phyloP scores from a whole-genome alignment of 1,140 invertebrate genomes.

The Teleogryllus occipitalis region DNA sequence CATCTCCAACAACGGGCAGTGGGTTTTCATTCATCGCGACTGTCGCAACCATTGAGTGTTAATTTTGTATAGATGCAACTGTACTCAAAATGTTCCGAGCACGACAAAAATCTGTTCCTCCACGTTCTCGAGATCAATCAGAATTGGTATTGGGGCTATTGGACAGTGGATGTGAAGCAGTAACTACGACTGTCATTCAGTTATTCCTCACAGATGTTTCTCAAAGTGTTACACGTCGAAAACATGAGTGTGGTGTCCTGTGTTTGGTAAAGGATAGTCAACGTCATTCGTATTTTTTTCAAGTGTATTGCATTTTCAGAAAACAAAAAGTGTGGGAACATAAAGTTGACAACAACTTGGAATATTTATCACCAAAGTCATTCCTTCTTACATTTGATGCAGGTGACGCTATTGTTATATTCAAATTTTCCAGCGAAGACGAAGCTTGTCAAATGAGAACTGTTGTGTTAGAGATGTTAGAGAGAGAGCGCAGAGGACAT shows the following conservation, averaged over 20 bases:
- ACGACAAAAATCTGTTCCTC: not conserved
- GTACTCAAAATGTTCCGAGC: not conserved
- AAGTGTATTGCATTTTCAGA: slow-evolving; percentile 74
- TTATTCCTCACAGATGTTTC: slow-evolving; percentile 76
- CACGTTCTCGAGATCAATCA: slow-evolving; percentile 77
- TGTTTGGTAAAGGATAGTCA: slow-evolving; percentile 87
- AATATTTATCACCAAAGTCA: slow-evolving; percentile 67
- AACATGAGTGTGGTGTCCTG: slow-evolving; percentile 77
- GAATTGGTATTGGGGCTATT: slow-evolving; percentile 70
- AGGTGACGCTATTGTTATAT: slow-evolving; percentile 73
- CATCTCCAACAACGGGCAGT: too few relatives aligned
- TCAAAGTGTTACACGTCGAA: slow-evolving; percentile 72
- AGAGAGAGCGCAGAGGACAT: slow-evolving; percentile 28
- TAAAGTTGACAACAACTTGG: slow-evolving; percentile 86
- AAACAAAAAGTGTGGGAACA: slow-evolving; percentile 81
- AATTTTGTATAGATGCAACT: too few relatives aligned
- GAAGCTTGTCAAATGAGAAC: slow-evolving; percentile 70
- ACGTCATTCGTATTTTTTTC: slow-evolving; percentile 81
- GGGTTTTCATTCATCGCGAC: too few relatives aligned
- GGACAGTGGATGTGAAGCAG: slow-evolving; percentile 72
- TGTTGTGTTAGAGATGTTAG: slow-evolving; percentile 56
- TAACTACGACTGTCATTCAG: slow-evolving; percentile 83
- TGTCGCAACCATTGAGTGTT: too few relatives aligned
- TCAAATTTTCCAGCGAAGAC: slow-evolving; percentile 86
- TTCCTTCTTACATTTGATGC: slow-evolving; percentile 93